These are phyloP conservation scores for Ailurus styani DNA, from an alignment of 2,113 vertebrate species.

Conservation along the genomic window DNA sequence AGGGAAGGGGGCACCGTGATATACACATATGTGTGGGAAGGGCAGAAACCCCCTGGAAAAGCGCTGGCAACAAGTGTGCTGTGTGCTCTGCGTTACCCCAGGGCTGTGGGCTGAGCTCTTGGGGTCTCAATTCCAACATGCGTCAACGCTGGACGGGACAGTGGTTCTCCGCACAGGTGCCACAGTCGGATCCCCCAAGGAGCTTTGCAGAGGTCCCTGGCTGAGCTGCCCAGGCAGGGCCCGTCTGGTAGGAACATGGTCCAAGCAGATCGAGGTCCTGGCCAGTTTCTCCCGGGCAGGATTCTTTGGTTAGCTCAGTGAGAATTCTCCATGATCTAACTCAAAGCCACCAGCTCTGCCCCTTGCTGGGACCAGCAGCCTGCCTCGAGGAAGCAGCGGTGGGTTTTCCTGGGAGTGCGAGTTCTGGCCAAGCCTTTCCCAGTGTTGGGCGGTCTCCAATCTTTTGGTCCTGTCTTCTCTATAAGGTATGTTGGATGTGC, in stretches of 20 bases:
- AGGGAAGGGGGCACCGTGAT: accelerated
- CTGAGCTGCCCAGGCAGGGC: neutral
- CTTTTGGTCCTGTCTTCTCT: neutral
- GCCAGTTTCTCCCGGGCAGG: too few species aligned
- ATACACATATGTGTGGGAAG: accelerated
- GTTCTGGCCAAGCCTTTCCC: neutral
- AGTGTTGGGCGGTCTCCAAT: accelerated
- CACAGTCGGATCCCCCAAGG: too few species aligned
- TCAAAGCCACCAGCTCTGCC: neutral
- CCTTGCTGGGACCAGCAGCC: neutral
- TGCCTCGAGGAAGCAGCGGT: accelerated
- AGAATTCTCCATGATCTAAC: accelerated
- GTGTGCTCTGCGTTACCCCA: accelerated
- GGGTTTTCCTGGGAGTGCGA: accelerated
- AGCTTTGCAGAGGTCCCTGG: neutral
- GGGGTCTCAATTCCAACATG: neutral
- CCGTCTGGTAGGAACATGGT: accelerated
- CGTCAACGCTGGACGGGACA: accelerated
- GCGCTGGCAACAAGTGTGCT: accelerated
- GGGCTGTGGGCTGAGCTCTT: neutral
- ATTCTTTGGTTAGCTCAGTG: neutral
- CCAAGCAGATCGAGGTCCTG: accelerated
- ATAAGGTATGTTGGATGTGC: neutral
- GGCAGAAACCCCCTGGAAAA: neutral
- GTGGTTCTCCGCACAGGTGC: neutral